Evolutionary conservation across 2,888 invertebrate genomes (phyloP), one percentile per base, ranked within the genome.

Genomic region (Trisateles emortualis): DNA sequence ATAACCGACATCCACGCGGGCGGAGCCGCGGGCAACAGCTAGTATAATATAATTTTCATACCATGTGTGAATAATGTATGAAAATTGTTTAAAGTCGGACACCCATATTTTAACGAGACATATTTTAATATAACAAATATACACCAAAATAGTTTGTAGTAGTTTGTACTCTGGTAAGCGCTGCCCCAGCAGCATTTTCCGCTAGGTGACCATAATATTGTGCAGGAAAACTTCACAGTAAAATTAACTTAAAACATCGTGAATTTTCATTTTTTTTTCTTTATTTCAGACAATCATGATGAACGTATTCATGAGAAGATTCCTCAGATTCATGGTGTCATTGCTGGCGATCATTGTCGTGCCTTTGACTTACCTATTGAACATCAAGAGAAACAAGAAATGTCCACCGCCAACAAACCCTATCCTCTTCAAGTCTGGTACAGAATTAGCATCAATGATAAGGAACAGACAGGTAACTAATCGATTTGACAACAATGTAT

Each of bases 391-490:
- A 64, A 93, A 91, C 50, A 93, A 92, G 79, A 94, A 93, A 84
- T 93, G 95, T 75, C 95, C 96, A 17, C 94, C 95, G 1, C 95
- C 96, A 8, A 90, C 87, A 32, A 95, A 96, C 79, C 94, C 94
- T 16, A 78, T 97, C 62, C 92, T 97, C 42, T 93, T 95, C 76
- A 94, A 95, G 73, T 95, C 96, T 55, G 97, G 96, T 35, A 94
- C 94, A 10, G 93, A 94, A 52, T 85, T 97, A 54, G 95, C 96
- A 3, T 92, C 90, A 71, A 95, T 95, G 93, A 97, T 97, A 75
- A 94, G 97, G 78, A 94, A 88, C 43, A 94, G 88, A 93, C 93
- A 96, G 94, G 96, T 96, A 81, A 81, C 70, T 22, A 13, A 22
- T 1, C n/a, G n/a, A n/a, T 16, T 36, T 36, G 8, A 2, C 13